Evolutionary conservation across 2,888 invertebrate species (phyloP).

Genomic region (Ctenicera cuprea): DNA sequence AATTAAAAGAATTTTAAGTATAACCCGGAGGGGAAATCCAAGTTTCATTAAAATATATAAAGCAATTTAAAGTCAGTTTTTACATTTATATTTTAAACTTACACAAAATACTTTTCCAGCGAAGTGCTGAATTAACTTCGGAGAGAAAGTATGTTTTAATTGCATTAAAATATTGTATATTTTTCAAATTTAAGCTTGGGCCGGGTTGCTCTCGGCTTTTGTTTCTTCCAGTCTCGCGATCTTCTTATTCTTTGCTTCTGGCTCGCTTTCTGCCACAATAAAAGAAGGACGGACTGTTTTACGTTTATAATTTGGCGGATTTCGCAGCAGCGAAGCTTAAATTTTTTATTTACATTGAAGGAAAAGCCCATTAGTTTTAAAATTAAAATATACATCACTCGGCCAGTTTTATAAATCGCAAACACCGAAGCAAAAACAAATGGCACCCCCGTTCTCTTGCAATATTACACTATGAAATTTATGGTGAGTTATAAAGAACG

Average conservation of each 20-base stretch:
- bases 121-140: conserved; percentile 61
- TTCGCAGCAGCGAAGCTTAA: conserved; percentile 63
- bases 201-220: conserved; percentile 52
- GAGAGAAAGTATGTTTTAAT: conserved; percentile 65
- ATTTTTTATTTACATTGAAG: conserved; percentile 70
- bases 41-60: conserved; percentile 66
- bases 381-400: conserved; percentile 72
- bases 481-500: conserved; percentile 70
- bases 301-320: conserved; percentile 64
- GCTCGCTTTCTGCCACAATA: conserved; percentile 37
- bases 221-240: conserved; percentile 36
- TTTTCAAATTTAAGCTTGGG: conserved; percentile 62
- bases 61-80: conserved; percentile 64
- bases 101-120: conserved; percentile 58
- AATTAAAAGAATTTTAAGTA: conserved; percentile 63
- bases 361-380: conserved; percentile 70
- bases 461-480: conserved; percentile 71
- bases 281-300: conserved; percentile 63
- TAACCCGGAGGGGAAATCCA: conserved; percentile 62
- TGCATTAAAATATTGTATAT: conserved; percentile 67
- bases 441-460: conserved; percentile 68
- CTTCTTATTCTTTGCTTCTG: conserved; percentile 44
- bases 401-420: conserved; percentile 58
- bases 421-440: conserved; percentile 70
- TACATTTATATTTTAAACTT: conserved; percentile 62